Evolutionary conservation across 2,888 invertebrate species (phyloP), one percentile per base, ranked within the genome.

Genomic region (Mimas tiliae): DNA sequence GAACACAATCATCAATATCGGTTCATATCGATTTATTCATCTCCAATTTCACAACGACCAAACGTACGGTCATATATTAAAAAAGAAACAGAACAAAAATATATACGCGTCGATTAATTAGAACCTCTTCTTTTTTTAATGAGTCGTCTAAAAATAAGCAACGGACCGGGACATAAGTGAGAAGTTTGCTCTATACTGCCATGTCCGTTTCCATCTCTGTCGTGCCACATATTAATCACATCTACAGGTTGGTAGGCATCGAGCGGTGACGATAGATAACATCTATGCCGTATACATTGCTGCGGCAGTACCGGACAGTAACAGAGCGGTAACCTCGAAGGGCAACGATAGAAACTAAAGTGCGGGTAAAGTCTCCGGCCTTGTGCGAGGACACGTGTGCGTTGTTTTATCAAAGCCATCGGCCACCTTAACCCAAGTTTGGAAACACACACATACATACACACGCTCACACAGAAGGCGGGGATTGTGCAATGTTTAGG

Each of bases 301-400:
- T 12, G 12, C 0, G 42, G 12, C 21, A 38, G 19, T 42, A 42
- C 27, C 27, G 4, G 4, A 27, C 4, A 16, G 19, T 11, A 7
- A 6, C 6, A 12, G 19, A 6, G 11, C 16, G 6, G 1, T 11
- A 19, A 6, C 12, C 12, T 1, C 1, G 55, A 4, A 16, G 42
- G 11, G 38, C 42, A 19, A 7, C 58, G 19, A 19, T 58, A 19
- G 38, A 58, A 6, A 19, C 9, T 12, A 19, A 19, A 58, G 12
- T 58, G 38, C 12, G 11, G 16, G 42, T 12, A 16, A 19, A 16
- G 19, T 42, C 0, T 19, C 6, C 58, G 58, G 42, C 58, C 58
- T 58, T 58, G 58, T 58, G 42, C 19, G 58, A 58, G 58, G 58
- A 58, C 58, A 42, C 42, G 42, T 42, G 58, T 2, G 58, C 11